Conservation (phyloP, 2,888 invertebrate genomes). For the Xylota sylvarum region DNA sequence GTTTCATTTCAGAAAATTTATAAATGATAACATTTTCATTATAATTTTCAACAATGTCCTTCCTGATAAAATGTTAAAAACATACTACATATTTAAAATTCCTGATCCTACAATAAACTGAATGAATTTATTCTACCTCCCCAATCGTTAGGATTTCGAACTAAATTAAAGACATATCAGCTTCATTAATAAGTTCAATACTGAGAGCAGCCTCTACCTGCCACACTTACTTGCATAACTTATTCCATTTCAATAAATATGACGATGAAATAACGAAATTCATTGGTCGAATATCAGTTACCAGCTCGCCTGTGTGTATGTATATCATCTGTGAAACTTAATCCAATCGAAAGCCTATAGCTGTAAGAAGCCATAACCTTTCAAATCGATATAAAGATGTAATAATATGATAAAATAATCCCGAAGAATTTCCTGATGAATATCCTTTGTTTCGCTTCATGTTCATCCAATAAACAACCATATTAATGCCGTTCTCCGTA, state of each 20-base stretch:
- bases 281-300: constrained; percentile 33
- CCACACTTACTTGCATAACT: background rate
- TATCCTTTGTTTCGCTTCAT: constrained; percentile 49
- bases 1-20: too few relatives aligned
- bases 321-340: constrained; percentile 47
- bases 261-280: constrained; percentile 37
- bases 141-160: too few relatives aligned
- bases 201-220: background rate
- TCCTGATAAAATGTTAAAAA: too few relatives aligned
- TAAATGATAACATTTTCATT: too few relatives aligned
- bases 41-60: too few relatives aligned
- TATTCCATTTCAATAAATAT: constrained; percentile 18
- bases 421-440: constrained; percentile 55
- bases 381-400: constrained; percentile 67
- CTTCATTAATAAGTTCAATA: constrained; percentile 16
- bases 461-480: constrained; percentile 69
- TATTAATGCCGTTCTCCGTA: constrained; percentile 30
- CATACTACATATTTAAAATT: too few relatives aligned
- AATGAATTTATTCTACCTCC: too few relatives aligned
- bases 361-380: constrained; percentile 55
- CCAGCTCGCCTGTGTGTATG: background rate
- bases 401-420: constrained; percentile 69
- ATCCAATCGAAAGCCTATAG: constrained; percentile 63
- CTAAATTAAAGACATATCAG: background rate
- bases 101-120: too few relatives aligned